A percentile compares a stretch with the other conserved stretches of the same genome.
Conservation (phyloP, 2,797 vertebrate species). For the Hemibagrus guttatus region DNA sequence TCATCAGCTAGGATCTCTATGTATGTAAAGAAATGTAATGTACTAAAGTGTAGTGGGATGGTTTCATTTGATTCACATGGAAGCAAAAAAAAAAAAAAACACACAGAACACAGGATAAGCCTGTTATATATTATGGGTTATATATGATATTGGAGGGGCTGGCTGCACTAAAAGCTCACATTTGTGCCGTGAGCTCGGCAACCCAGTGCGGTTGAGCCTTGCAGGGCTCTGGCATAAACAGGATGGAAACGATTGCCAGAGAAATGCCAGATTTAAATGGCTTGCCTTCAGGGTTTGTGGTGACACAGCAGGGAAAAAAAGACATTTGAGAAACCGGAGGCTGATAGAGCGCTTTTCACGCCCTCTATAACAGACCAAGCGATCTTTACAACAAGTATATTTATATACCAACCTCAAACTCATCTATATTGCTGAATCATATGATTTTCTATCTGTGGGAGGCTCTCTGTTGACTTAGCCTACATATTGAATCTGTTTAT, state of each 20-base stretch:
- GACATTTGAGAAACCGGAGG: conserved; percentile 72
- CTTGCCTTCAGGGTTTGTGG: conserved; percentile 75
- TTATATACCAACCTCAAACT: conserved; percentile 37
- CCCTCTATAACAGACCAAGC: conserved; percentile 11
- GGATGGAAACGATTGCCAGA: conserved; percentile 84
- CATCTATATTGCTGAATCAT: conserved; percentile 50
- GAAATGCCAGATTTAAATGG: conserved; percentile 79
- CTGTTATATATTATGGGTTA: conserved; percentile 6
- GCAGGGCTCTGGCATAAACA: conserved; percentile 81
- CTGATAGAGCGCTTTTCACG: conserved; percentile 60
- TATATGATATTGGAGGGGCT: conserved; percentile 29
- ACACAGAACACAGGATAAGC: not conserved
- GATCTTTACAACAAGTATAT: conserved; percentile 33
- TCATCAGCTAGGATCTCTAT: not conserved
- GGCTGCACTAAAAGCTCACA: conserved; percentile 42
- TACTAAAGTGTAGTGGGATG: not conserved
- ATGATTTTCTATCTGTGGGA: conserved; percentile 44
- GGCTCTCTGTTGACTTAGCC: conserved; percentile 40
- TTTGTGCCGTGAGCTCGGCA: conserved; percentile 58
- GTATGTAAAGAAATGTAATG: not conserved
- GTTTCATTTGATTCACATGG: not conserved
- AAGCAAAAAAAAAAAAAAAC: not conserved
- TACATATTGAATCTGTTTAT: conserved; percentile 40
- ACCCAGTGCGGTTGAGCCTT: conserved; percentile 73
- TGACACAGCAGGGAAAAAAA: conserved; percentile 68